These are phyloP conservation scores for Aramus guarauna DNA, from an alignment of 2,113 vertebrate genomes.

Conservation along the genomic window DNA sequence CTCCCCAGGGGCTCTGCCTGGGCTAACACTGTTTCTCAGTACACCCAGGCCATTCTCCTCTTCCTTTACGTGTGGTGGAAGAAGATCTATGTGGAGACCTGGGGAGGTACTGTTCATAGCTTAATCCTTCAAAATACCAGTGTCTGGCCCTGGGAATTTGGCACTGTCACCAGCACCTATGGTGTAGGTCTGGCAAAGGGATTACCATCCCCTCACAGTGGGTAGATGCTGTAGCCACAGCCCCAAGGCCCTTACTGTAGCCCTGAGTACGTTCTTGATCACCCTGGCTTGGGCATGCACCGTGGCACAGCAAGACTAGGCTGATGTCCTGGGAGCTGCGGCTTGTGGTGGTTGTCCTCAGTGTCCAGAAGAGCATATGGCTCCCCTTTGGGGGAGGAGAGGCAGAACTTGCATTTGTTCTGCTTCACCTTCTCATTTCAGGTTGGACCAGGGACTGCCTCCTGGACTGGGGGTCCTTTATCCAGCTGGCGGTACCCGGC, in stretches of 20 bases:
- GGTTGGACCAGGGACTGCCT: conserved; percentile 87
- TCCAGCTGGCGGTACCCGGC: conserved; percentile 83
- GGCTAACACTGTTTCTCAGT: conserved; percentile 81
- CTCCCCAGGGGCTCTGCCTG: conserved; percentile 84
- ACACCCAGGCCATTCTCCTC: conserved; percentile 78
- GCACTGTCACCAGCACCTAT: background rate
- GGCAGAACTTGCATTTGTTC: background rate
- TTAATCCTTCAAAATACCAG: background rate
- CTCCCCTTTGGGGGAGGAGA: background rate
- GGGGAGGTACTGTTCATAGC: conserved; percentile 78
- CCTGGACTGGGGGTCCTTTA: conserved; percentile 85
- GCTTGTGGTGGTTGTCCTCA: background rate
- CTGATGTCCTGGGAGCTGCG: background rate
- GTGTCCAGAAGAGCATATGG: background rate
- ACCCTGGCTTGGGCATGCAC: background rate
- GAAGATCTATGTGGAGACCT: conserved; percentile 81
- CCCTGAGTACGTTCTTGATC: background rate
- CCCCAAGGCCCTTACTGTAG: background rate
- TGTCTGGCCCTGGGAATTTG: background rate
- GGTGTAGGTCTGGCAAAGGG: background rate
- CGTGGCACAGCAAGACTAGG: background rate
- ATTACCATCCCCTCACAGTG: rapidly evolving
- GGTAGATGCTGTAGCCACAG: background rate
- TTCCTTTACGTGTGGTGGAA: conserved; percentile 83
- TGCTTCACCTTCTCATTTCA: conserved; percentile 24